These are phyloP conservation scores for Dasysyrphus albostriatus DNA, from an alignment of 2,888 invertebrate species.

Conservation along the genomic window DNA sequence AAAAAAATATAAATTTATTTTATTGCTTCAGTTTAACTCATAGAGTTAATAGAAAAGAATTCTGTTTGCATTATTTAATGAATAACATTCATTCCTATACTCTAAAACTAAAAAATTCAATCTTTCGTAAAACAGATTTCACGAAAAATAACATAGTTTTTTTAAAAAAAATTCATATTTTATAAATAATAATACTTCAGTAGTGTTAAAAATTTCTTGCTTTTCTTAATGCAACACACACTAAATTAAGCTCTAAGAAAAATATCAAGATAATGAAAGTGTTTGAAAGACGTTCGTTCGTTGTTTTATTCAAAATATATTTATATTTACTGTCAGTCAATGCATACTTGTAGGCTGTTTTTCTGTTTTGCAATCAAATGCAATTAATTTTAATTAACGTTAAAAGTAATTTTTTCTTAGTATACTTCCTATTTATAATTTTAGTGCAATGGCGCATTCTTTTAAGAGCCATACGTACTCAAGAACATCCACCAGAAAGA, in stretches of 20 bases:
- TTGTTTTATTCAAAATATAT: not conserved
- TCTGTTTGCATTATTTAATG: not conserved
- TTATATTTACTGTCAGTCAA: slow-evolving; percentile 6
- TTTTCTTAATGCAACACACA: slow-evolving; percentile 42
- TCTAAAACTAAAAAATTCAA: not conserved
- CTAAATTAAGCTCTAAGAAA: slow-evolving; percentile 44
- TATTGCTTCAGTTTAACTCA: not conserved
- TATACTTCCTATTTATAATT: not conserved
- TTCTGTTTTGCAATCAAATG: slow-evolving; percentile 4
- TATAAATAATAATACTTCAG: not conserved
- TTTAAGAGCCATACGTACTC: slow-evolving; percentile 34
- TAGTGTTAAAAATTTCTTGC: not conserved
- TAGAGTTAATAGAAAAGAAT: slow-evolving; percentile 11
- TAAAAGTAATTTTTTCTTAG: not conserved
- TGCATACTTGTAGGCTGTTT: slow-evolving; percentile 41
- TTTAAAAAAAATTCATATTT: not conserved
- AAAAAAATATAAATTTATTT: slow-evolving; percentile 8
- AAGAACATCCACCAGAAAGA: slow-evolving; percentile 57
- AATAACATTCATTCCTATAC: not conserved
- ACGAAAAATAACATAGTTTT: not conserved
- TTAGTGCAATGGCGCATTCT: slow-evolving; percentile 29
- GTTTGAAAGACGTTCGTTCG: not conserved
- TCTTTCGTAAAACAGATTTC: not conserved
- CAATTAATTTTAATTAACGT: not conserved
- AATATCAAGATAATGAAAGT: slow-evolving; percentile 6